Evolutionary conservation across 2,113 vertebrate species (phyloP).

Genomic region (Ceyx cyanopectus): DNA sequence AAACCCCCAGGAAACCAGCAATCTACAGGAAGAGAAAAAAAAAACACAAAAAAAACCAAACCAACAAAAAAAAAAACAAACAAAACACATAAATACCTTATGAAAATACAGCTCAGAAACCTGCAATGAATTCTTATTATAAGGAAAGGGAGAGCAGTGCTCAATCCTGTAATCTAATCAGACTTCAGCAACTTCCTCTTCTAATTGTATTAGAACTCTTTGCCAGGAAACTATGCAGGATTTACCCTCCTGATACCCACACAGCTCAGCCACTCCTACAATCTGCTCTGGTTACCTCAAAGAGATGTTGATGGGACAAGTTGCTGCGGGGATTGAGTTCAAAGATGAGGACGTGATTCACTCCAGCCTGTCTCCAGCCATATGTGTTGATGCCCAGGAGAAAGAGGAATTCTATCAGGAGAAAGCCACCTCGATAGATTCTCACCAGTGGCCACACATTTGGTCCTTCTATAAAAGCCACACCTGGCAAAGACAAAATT

Average conservation of each 20-base stretch:
- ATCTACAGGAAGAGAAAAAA: conserved; percentile 79
- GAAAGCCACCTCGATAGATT: conserved; percentile 96
- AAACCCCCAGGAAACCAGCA: conserved; percentile 94
- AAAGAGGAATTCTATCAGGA: conserved; percentile 98
- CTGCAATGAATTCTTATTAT: conserved; percentile 33
- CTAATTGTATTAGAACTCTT: conserved; percentile 41
- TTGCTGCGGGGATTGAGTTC: conserved; percentile 96
- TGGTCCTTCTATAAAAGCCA: conserved; percentile 81
- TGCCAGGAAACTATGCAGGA: neutral
- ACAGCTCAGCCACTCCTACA: neutral
- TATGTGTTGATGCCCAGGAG: conserved; percentile 96
- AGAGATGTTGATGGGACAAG: conserved; percentile 96
- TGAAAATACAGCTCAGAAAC: neutral
- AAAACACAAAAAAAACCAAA: neutral
- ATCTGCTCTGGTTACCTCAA: conserved; percentile 85
- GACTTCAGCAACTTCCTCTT: conserved; percentile 53
- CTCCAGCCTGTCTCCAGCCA: conserved; percentile 94
- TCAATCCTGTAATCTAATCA: conserved; percentile 61
- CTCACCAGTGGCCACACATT: conserved; percentile 92
- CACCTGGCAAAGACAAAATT: conserved; percentile 74
- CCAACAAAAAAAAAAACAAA: neutral
- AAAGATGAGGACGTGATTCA: conserved; percentile 97
- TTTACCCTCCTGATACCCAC: neutral
- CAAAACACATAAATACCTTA: neutral
- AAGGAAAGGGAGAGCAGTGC: conserved; percentile 35